Conservation (phyloP, 2,888 invertebrate genomes). For the Chymomyza caudatula region DNA sequence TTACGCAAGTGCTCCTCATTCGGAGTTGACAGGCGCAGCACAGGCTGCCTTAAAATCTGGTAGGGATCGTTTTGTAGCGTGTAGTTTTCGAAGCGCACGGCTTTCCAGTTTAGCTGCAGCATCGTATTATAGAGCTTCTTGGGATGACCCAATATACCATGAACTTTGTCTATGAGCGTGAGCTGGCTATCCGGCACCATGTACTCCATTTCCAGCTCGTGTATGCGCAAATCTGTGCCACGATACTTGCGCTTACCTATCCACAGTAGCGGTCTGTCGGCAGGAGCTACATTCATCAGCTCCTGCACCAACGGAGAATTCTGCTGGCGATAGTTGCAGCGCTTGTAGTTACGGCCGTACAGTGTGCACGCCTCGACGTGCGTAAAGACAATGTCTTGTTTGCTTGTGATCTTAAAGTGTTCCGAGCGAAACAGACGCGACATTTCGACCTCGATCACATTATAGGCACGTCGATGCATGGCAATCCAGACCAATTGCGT, state of each 20-base stretch:
- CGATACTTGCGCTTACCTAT: slow-evolving; percentile 68
- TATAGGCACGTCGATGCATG: slow-evolving; percentile 62
- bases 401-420: slow-evolving; percentile 58
- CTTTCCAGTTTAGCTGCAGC: slow-evolving; percentile 56
- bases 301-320: slow-evolving; percentile 69
- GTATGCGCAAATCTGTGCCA: slow-evolving; percentile 63
- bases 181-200: slow-evolving; percentile 63
- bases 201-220: slow-evolving; percentile 62
- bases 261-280: slow-evolving; percentile 64
- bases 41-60: slow-evolving; percentile 54
- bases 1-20: slow-evolving; percentile 43
- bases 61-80: slow-evolving; percentile 62
- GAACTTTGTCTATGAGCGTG: slow-evolving; percentile 56
- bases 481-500: slow-evolving; percentile 69
- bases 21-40: slow-evolving; percentile 44
- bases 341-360: slow-evolving; percentile 61
- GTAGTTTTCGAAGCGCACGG: slow-evolving; percentile 51
- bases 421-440: slow-evolving; percentile 71
- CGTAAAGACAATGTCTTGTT: slow-evolving; percentile 42
- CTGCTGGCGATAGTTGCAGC: slow-evolving; percentile 65
- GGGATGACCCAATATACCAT: slow-evolving; percentile 71
- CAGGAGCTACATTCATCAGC: slow-evolving; percentile 38
- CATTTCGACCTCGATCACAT: slow-evolving; percentile 66
- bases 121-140: slow-evolving; percentile 63
- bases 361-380: slow-evolving; percentile 55